These are phyloP conservation scores for Ametastegia equiseti DNA, from an alignment of 2,888 invertebrate species.

Conservation along the genomic window DNA sequence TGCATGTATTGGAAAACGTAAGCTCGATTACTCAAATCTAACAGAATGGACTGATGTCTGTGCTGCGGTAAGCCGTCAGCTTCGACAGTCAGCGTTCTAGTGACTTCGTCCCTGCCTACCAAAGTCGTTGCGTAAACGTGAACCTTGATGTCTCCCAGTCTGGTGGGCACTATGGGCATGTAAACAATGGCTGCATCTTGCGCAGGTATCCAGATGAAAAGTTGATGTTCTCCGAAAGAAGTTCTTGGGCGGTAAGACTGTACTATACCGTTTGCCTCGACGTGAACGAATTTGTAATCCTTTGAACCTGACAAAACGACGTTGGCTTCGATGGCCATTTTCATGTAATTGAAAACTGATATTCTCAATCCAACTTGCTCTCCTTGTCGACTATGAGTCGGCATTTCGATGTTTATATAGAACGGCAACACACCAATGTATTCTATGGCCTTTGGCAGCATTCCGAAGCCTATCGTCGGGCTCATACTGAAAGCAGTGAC, in stretches of 20 bases:
- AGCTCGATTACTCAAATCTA: slow-evolving; percentile 95
- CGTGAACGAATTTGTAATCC: slow-evolving; percentile 94
- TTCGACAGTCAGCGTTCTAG: slow-evolving; percentile 84
- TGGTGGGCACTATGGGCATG: slow-evolving; percentile 92
- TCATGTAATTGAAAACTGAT: slow-evolving; percentile 96
- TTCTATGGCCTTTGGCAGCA: slow-evolving; percentile 89
- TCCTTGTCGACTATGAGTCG: slow-evolving; percentile 88
- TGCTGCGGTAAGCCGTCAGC: slow-evolving; percentile 95
- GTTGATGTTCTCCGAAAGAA: slow-evolving; percentile 95
- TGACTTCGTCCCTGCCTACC: slow-evolving; percentile 85
- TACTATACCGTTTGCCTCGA: slow-evolving; percentile 90
- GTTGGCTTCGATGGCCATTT: slow-evolving; percentile 88
- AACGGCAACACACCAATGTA: slow-evolving; percentile 95
- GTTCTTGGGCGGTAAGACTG: slow-evolving; percentile 94
- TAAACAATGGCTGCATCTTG: slow-evolving; percentile 91
- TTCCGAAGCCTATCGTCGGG: slow-evolving; percentile 90
- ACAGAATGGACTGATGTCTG: slow-evolving; percentile 93
- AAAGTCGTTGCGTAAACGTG: slow-evolving; percentile 87
- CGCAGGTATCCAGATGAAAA: slow-evolving; percentile 90
- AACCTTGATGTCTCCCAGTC: slow-evolving; percentile 86
- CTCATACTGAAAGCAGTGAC: slow-evolving; percentile 95
- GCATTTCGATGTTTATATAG: slow-evolving; percentile 97
- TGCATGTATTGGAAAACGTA: slow-evolving; percentile 97
- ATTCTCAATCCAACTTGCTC: slow-evolving; percentile 96
- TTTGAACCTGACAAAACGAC: slow-evolving; percentile 91